Evolutionary conservation across 2,113 vertebrate genomes (phyloP).

Genomic region (Eurystomus gularis): DNA sequence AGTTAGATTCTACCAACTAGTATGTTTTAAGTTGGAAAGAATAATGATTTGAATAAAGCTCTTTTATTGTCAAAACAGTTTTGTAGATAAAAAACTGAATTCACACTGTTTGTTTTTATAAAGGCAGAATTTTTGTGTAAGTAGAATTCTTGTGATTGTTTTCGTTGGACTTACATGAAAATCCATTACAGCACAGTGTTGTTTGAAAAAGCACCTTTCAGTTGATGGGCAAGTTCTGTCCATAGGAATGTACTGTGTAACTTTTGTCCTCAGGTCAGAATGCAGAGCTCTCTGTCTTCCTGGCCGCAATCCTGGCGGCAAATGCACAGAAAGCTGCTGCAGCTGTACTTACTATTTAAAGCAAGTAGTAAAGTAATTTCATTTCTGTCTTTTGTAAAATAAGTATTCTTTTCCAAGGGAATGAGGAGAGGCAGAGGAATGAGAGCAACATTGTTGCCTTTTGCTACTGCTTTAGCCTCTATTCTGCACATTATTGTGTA

Average conservation of each 20-base stretch:
- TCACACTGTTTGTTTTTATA: neutral
- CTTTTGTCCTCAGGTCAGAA: neutral
- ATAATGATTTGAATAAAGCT: neutral
- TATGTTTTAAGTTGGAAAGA: neutral
- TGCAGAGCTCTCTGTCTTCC: neutral
- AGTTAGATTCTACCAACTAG: neutral
- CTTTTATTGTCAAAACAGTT: neutral
- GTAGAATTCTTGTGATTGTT: neutral
- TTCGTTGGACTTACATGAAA: neutral
- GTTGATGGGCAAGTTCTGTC: neutral
- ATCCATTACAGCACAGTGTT: neutral
- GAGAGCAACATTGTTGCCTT: neutral
- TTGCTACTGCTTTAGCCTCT: neutral
- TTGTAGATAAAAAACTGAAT: neutral
- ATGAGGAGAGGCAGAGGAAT: neutral
- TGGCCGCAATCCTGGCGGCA: neutral
- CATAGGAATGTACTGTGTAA: neutral
- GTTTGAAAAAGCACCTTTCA: neutral
- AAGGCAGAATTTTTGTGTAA: neutral
- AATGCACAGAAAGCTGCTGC: neutral
- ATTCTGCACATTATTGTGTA: neutral
- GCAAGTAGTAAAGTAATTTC: neutral
- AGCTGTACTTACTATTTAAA: neutral
- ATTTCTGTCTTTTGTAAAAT: neutral
- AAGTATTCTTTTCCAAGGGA: neutral